Evolutionary conservation across 1,140 invertebrate species (phyloP).

Genomic region (Pogonomyrmex barbatus): DNA sequence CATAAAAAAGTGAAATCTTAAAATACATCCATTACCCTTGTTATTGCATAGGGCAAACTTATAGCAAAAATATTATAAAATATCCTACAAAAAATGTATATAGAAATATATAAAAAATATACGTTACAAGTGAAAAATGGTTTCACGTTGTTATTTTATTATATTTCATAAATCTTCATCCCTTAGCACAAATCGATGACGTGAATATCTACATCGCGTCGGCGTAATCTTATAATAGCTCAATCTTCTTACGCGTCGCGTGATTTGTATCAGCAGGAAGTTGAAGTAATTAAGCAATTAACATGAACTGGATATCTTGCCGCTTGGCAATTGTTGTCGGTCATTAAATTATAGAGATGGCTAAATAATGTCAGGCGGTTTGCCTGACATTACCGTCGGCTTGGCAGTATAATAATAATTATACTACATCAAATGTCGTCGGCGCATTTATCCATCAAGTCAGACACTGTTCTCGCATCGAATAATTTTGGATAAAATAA

Average conservation of each 20-base stretch:
- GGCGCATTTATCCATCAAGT: background rate
- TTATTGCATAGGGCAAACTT: too few relatives aligned
- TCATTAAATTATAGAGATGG: constrained; percentile 45
- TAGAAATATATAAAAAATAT: too few relatives aligned
- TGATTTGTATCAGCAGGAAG: constrained; percentile 45
- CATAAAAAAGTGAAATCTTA: too few relatives aligned
- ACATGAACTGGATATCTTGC: constrained; percentile 28
- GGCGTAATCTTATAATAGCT: background rate
- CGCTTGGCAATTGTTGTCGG: constrained; percentile 34
- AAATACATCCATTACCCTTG: too few relatives aligned
- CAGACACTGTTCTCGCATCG: constrained; percentile 5
- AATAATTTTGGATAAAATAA: constrained; percentile 6
- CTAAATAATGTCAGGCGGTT: constrained; percentile 44
- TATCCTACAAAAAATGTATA: too few relatives aligned
- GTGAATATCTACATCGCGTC: constrained; percentile 10
- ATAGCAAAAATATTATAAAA: too few relatives aligned
- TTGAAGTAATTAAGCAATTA: constrained; percentile 53
- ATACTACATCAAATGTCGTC: constrained; percentile 22
- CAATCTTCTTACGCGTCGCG: constrained; percentile 1
- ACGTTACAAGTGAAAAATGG: too few relatives aligned
- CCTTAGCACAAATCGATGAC: background rate
- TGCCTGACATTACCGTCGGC: constrained; percentile 2
- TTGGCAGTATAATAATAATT: constrained; percentile 47
- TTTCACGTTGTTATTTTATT: background rate
- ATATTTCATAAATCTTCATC: background rate